These are phyloP conservation scores for Himalopsyche kuldschensis DNA, from an alignment of 2,888 invertebrate genomes.

Conservation along the genomic window DNA sequence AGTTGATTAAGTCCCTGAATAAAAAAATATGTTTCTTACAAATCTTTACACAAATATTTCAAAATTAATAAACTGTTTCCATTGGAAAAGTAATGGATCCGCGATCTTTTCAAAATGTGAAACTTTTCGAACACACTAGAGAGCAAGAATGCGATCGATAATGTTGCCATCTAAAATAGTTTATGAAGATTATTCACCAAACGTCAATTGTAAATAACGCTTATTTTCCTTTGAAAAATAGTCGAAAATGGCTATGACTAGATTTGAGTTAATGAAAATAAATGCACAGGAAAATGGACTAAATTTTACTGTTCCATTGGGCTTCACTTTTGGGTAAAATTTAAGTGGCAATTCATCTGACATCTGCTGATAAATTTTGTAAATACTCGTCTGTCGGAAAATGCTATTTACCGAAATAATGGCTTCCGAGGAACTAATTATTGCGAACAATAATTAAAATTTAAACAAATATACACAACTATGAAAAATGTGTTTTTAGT, in stretches of 20 bases:
- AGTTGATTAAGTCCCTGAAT: too few relatives aligned
- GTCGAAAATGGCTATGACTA: neutral
- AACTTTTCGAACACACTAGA: conserved; percentile 36
- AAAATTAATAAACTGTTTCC: too few relatives aligned
- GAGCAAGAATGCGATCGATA: conserved; percentile 46
- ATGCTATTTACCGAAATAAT: conserved; percentile 63
- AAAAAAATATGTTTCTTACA: too few relatives aligned
- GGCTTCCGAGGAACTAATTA: conserved; percentile 54
- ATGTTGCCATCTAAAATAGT: conserved; percentile 53
- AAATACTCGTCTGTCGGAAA: conserved; percentile 61
- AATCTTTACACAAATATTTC: too few relatives aligned
- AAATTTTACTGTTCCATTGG: conserved; percentile 13
- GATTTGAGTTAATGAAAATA: neutral
- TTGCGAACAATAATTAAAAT: conserved; percentile 35
- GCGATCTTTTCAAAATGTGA: neutral
- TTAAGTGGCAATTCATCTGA: conserved; percentile 45
- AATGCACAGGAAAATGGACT: conserved; percentile 26
- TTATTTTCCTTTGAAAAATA: conserved; percentile 47
- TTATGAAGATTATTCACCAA: conserved; percentile 23
- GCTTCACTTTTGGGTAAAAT: conserved; percentile 9
- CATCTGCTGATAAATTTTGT: conserved; percentile 59
- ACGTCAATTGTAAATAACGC: conserved; percentile 46
- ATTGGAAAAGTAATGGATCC: neutral
- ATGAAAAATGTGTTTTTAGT: conserved; percentile 14
- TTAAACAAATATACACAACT: conserved; percentile 24